Base-by-base conservation (phyloP, 2,888 invertebrate genomes). In the Pandemis corylana region DNA sequence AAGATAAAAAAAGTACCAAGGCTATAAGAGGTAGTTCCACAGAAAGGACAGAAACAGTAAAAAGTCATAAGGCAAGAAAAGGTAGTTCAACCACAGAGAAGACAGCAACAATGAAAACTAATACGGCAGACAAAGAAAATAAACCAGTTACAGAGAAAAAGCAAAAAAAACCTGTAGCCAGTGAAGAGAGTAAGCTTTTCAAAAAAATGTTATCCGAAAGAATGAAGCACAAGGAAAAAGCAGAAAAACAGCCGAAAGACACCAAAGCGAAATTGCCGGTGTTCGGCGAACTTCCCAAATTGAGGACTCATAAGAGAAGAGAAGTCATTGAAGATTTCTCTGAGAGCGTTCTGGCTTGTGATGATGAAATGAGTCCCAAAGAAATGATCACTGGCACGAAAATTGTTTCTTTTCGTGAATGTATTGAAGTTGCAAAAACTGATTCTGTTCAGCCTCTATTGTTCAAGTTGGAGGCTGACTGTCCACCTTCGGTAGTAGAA, bases 381-480 rank as follows among this genome's bases (percentile, higher is more conserved):
- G 79, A 83, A 78, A 84, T 84, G 81, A 79, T 88, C 59, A 80
- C 77, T 78, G 85, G 84, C 5, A 77, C 36, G 28, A 68, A 73
- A 13, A 79, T 85, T 46, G 77, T 82, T 12, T 78, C 77, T 2
- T 80, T 77, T 4, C 68, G 81, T 64, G 70, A 68, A 42, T 67
- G 72, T 46, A 5, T 5, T 62, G 67, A 68, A 15, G 13, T 13
- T 13, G 6, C 5, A 36, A 10, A 28, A 36, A 4, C 36, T 36
- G 61, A 61, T 13, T 36, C 13, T 36, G 10, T 56, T 15, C 20
- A 20, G n/a, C 56, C 56, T 3, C 7, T 56, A 56, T 10, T 56
- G 9, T 56, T 20, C 10, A 56, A 9, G 78, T 12, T 28, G 41
- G 41, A n/a, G 64, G 44, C n/a, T 46, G 64, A 64, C 7, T 44